These are phyloP conservation scores for Montipora capitata DNA, from an alignment of 92 coral and sea anemone species.

Conservation along the genomic window DNA sequence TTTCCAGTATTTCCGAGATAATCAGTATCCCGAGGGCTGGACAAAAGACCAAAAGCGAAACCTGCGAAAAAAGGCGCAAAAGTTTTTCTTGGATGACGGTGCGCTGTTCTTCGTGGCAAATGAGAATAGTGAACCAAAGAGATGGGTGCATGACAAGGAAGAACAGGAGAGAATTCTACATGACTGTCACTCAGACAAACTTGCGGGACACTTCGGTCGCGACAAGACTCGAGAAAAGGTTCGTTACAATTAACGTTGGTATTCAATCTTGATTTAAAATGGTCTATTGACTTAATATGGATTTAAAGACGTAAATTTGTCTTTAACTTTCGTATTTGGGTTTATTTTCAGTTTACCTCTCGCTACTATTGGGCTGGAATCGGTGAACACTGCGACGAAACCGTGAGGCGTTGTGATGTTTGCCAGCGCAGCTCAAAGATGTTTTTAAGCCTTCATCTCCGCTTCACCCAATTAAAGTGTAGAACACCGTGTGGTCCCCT, in stretches of 20 bases:
- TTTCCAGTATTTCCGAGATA: not conserved
- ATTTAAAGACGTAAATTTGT: too few relatives aligned
- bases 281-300: too few relatives aligned
- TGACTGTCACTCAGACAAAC: not conserved
- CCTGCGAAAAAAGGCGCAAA: conserved; percentile 25
- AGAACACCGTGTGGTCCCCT: conserved; percentile 72
- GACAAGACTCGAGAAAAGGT: conserved; percentile 67
- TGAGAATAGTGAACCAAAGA: conserved; percentile 3
- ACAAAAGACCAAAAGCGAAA: not conserved
- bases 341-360: conserved; percentile 49
- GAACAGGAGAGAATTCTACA: conserved; percentile 1
- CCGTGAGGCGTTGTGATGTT: conserved; percentile 51
- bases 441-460: conserved; percentile 38
- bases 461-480: conserved; percentile 59
- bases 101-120: conserved; percentile 12
- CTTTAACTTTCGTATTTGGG: not conserved
- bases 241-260: not conserved
- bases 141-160: not conserved
- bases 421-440: conserved; percentile 64
- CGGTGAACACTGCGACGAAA: conserved; percentile 50
- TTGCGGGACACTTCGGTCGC: not conserved
- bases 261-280: too few relatives aligned
- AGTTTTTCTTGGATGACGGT: conserved; percentile 11
- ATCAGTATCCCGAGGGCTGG: too few relatives aligned
- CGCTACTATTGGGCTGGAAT: conserved; percentile 53